Evolutionary conservation across 2,113 vertebrate genomes (phyloP), one percentile per base, ranked within the genome.

Genomic region (Fregetta grallaria): DNA sequence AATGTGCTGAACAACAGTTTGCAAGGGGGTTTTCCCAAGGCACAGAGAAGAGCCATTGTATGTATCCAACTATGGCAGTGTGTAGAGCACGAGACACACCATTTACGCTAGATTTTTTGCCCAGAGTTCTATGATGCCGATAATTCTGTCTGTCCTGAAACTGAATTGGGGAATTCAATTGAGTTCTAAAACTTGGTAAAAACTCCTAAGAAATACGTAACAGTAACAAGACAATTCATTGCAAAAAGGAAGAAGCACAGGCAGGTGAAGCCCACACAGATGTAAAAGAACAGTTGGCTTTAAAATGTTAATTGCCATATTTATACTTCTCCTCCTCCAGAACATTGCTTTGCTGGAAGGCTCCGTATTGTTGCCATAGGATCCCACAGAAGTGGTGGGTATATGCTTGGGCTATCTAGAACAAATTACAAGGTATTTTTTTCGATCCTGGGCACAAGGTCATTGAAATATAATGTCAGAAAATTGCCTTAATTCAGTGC

Each of bases 341-440:
- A 82, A 18, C 13, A 13, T 18, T 26, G 45, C 20, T 80, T 83
- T 53, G 11, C 66, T 80, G 72, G n/a, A 58, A 80, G 36, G 38
- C 38, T 74, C 25, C 2, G 1, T 44, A 62, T 38, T 62, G 26
- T 65, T 71, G 55, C 38, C 0, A 0, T 17, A 71, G 50, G 59
- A 77, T 9, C 34, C n/a, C 68, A 49, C 15, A 34, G 32, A 83
- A 84, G 25, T 22, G 13, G 21, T 56, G 18, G 32, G 16, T 85
- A 8, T 70, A 27, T 63, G 23, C n/a, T 55, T 30, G 59, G 44
- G 25, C 47, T 45, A 27, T 55, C 63, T 83, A 92, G 58, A 96
- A 80, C 45, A 93, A 94, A 83, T 86, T 44, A 40, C 42, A 82
- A 87, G 36, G 62, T 95, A 82, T 49, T 95, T 78, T 78, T 91